These are phyloP conservation scores for Discoglossus pictus DNA, from an alignment of 2,797 vertebrate species.

Conservation along the genomic window DNA sequence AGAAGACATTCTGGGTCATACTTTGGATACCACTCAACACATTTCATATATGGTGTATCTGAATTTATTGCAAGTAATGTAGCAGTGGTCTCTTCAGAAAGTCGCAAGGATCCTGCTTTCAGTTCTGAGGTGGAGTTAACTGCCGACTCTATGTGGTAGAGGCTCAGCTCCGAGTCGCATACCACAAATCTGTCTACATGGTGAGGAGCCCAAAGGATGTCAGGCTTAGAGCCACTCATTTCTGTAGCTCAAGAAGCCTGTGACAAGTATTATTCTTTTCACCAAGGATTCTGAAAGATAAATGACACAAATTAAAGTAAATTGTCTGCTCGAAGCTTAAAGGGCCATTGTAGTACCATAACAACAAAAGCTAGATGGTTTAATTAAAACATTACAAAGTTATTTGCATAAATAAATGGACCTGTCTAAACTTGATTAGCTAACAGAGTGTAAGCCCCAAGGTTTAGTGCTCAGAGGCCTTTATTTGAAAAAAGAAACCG, in stretches of 20 bases:
- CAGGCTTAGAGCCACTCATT: conserved; percentile 96
- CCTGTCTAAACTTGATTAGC: no score
- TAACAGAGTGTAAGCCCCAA: no score
- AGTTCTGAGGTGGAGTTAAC: conserved; percentile 78
- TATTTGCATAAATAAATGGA: no score
- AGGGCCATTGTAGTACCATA: no score
- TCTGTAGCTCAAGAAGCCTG: conserved; percentile 38
- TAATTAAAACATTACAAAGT: no score
- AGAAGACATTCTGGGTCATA: conserved; percentile 94
- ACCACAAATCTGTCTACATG: conserved; percentile 94
- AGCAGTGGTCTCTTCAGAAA: conserved; percentile 90
- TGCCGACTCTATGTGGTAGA: conserved; percentile 90
- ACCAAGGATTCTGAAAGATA: conserved; percentile 5
- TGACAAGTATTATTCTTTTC: conserved; percentile 27
- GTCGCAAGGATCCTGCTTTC: conserved; percentile 83
- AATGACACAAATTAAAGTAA: neutral
- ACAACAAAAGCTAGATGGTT: no score
- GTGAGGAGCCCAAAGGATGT: conserved; percentile 97
- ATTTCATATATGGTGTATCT: conserved; percentile 97
- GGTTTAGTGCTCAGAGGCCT: no score
- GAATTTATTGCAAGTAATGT: conserved; percentile 94
- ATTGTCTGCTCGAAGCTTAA: no score
- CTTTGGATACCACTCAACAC: conserved; percentile 97
- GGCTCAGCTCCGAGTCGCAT: conserved; percentile 92
- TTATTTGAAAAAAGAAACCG: no score